These are phyloP conservation scores for Synanceia verrucosa DNA, from an alignment of 2,797 vertebrate species.

Conservation along the genomic window DNA sequence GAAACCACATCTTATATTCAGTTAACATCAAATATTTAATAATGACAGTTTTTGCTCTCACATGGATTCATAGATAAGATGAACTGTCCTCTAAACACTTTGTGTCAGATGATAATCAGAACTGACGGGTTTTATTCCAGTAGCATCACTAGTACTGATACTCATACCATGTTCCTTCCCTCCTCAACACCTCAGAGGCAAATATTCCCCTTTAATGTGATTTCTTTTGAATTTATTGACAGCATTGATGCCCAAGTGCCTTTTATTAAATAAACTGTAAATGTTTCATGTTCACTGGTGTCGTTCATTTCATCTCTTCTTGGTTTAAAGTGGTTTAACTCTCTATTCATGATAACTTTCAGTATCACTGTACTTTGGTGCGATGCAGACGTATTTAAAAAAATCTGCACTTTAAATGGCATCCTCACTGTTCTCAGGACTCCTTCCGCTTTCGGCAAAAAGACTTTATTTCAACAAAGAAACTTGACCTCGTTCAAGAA, in stretches of 20 bases:
- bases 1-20: too few relatives aligned
- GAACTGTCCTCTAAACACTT: too few relatives aligned
- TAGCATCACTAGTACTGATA: too few relatives aligned
- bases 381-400: too few relatives aligned
- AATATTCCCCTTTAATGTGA: not conserved
- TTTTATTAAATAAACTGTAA: not conserved
- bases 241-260: not conserved
- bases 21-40: not conserved
- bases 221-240: too few relatives aligned
- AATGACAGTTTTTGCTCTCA: not conserved
- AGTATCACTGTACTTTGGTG: too few relatives aligned
- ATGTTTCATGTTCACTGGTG: not conserved
- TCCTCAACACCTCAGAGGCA: not conserved
- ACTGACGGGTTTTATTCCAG: not conserved
- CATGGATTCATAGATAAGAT: not conserved
- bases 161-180: not conserved
- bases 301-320: too few relatives aligned
- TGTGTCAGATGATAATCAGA: too few relatives aligned
- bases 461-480: not conserved
- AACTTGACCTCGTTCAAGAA: not conserved
- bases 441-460: not conserved
- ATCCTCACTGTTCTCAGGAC: too few relatives aligned
- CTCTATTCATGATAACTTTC: too few relatives aligned
- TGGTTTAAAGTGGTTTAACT: too few relatives aligned
- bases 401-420: too few relatives aligned